Conservation (phyloP, 2,113 vertebrate species). For the Tricholaema leucomelas region DNA sequence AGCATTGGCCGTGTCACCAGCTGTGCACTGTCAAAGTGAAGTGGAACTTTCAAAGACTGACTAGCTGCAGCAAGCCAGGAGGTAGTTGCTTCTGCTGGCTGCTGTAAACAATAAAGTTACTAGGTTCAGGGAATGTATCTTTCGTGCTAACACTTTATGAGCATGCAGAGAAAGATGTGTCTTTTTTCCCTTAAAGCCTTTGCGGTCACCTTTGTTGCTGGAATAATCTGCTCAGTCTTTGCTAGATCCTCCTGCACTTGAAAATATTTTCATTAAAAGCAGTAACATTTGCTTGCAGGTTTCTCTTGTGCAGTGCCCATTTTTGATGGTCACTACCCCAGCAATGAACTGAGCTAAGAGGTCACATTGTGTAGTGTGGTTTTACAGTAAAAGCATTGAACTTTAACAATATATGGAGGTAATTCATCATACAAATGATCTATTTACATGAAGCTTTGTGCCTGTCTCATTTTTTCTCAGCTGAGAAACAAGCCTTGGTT, state of each 20-base stretch:
- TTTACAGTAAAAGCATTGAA: not conserved
- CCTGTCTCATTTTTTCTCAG: not conserved
- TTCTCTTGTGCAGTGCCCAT: not conserved
- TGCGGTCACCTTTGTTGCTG: not conserved
- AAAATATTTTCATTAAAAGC: not conserved
- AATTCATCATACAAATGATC: not conserved
- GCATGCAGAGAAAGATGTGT: accelerated
- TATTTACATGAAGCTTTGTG: not conserved
- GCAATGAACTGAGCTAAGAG: not conserved
- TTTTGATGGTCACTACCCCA: not conserved
- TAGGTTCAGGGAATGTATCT: not conserved
- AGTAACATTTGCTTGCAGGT: not conserved
- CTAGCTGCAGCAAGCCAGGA: not conserved
- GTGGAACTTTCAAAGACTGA: not conserved
- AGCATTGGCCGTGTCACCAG: not conserved
- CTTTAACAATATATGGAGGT: not conserved
- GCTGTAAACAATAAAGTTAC: not conserved
- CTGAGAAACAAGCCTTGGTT: not conserved
- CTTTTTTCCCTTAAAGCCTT: not conserved
- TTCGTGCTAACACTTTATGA: not conserved
- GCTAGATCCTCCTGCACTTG: not conserved
- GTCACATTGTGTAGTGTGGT: not conserved
- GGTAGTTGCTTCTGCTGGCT: not conserved
- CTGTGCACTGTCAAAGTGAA: not conserved
- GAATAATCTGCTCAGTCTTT: not conserved